phyloP scores from a whole-genome alignment of 92 coral and sea anemone genomes.

The Epizoanthus stellaris region DNA sequence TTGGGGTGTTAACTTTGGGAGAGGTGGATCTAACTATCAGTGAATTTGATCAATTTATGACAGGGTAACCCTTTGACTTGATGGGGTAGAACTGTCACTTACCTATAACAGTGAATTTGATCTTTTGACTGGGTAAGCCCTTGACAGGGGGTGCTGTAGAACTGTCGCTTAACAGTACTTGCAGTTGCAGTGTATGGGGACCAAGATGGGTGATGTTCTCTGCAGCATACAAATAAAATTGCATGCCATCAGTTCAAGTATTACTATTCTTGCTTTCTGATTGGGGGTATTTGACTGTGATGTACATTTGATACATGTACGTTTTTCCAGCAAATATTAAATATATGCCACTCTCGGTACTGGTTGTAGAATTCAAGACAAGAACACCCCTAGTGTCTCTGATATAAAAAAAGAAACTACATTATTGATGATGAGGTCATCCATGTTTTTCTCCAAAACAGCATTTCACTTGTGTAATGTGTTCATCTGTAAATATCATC shows the following conservation, averaged over 20 bases:
- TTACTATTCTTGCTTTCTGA: neutral
- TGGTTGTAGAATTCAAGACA: too few species aligned
- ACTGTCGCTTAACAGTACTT: slow-evolving; percentile 88
- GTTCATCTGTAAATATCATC: neutral
- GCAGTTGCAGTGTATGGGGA: slow-evolving; percentile 90
- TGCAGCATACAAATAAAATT: slow-evolving; percentile 7
- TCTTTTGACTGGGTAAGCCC: slow-evolving; percentile 86
- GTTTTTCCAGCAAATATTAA: too few species aligned
- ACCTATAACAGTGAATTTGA: slow-evolving; percentile 96
- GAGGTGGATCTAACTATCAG: too few species aligned
- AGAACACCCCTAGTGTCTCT: too few species aligned
- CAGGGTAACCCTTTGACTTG: too few species aligned
- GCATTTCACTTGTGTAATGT: too few species aligned
- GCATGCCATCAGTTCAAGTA: neutral
- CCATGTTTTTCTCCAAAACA: too few species aligned
- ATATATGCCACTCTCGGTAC: too few species aligned
- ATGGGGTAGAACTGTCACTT: neutral
- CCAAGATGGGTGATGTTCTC: slow-evolving; percentile 96
- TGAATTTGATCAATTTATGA: too few species aligned
- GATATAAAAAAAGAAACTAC: neutral
- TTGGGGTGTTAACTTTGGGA: too few species aligned
- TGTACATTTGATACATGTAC: too few species aligned
- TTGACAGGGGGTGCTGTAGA: slow-evolving; percentile 77
- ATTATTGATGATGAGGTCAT: neutral
- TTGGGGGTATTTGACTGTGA: too few species aligned